Evolutionary conservation across 2,113 vertebrate genomes (phyloP).

Genomic region (Neotoma lepida): DNA sequence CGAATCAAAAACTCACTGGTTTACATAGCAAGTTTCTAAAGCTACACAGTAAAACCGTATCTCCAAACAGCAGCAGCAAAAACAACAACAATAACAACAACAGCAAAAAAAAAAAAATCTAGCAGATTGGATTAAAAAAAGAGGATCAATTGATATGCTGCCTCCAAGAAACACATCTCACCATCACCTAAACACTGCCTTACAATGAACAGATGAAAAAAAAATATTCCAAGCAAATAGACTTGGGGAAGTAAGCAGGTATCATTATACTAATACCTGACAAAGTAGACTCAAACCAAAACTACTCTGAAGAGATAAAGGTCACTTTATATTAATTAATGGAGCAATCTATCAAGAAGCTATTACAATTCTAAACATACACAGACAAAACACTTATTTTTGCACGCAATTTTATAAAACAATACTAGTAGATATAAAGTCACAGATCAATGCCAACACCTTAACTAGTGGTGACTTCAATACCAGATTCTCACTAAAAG

Average conservation of each 20-base stretch:
- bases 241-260: not conserved
- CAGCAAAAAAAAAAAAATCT: too few species aligned
- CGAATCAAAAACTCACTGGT: not conserved
- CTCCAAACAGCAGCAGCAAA: too few species aligned
- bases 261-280: not conserved
- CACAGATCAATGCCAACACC: not conserved
- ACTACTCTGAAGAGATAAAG: not conserved
- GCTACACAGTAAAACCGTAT: too few species aligned
- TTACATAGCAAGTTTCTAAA: not conserved
- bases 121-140: not conserved
- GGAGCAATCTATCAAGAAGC: not conserved
- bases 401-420: not conserved
- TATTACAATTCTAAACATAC: not conserved
- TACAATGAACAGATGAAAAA: not conserved
- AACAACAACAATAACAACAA: too few species aligned
- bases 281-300: not conserved
- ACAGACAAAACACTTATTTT: not conserved
- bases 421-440: not conserved
- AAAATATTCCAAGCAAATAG: not conserved
- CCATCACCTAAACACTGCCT: not conserved
- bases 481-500: not conserved
- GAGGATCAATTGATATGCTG: not conserved
- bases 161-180: not conserved
- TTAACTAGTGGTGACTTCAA: not conserved
- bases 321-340: not conserved